Evolutionary conservation across 2,113 vertebrate genomes (phyloP).

Genomic region (Eurypyga helias): DNA sequence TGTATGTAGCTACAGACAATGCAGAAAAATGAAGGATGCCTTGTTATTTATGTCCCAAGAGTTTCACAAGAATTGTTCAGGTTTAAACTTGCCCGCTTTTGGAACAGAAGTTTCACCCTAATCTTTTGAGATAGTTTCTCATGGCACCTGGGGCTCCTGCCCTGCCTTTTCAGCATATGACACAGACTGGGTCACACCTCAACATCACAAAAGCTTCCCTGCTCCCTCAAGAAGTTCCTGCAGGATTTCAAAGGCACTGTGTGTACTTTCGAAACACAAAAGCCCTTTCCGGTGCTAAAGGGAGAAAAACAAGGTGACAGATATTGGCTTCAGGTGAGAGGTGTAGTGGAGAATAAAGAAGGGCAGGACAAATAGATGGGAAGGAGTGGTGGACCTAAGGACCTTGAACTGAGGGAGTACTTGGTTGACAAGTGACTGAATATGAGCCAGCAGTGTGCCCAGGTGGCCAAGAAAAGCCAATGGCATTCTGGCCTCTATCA

Average conservation of each 20-base stretch:
- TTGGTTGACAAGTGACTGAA: too few relatives aligned
- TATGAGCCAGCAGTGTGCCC: too few relatives aligned
- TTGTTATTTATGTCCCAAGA: background rate
- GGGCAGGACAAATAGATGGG: background rate
- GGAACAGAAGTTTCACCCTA: background rate
- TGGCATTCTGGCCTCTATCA: too few relatives aligned
- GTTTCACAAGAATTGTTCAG: conserved; percentile 22
- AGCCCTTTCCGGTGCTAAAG: background rate
- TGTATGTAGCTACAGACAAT: background rate
- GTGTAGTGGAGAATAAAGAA: background rate
- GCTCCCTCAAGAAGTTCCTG: background rate
- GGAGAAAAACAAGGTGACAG: background rate
- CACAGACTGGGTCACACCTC: background rate
- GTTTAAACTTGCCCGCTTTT: background rate
- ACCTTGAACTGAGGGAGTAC: background rate
- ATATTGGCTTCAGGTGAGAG: background rate
- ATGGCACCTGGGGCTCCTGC: background rate
- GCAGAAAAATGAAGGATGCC: background rate
- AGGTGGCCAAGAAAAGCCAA: too few relatives aligned
- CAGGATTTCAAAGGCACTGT: background rate
- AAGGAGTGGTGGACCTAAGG: background rate
- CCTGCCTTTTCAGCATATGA: background rate
- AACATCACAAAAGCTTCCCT: background rate
- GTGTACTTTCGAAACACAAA: background rate
- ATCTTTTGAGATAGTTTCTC: background rate